A percentile compares a stretch with the other conserved stretches of the same genome.
Conservation (phyloP, 2,113 vertebrate genomes). For the Nothobranchius furzeri region DNA sequence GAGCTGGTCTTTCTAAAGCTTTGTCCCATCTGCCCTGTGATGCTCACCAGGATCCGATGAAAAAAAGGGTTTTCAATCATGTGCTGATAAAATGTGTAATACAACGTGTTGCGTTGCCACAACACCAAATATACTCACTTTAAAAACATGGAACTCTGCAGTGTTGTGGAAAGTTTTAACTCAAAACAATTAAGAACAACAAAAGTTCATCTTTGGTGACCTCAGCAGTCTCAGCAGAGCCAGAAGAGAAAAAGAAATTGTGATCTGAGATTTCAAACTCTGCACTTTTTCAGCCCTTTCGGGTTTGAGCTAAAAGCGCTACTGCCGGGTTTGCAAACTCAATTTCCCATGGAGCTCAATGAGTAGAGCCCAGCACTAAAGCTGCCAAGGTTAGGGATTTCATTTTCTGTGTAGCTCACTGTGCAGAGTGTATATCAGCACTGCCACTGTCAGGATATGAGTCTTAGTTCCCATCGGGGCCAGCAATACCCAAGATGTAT, state of each 20-base stretch:
- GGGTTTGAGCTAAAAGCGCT: constrained; percentile 31
- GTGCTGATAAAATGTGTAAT: neutral
- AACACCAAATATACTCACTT: fast-evolving
- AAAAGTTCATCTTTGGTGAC: neutral
- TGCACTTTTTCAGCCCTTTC: constrained; percentile 39
- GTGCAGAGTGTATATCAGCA: constrained; percentile 54
- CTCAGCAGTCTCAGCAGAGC: neutral
- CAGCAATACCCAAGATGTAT: constrained; percentile 50
- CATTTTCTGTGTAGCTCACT: constrained; percentile 44
- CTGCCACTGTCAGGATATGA: constrained; percentile 52
- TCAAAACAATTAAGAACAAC: neutral
- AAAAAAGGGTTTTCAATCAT: neutral
- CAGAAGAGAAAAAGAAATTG: constrained; percentile 9
- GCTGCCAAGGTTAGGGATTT: constrained; percentile 62
- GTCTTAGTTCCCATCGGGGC: constrained; percentile 44
- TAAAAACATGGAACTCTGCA: neutral
- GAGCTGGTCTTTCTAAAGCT: constrained; percentile 48
- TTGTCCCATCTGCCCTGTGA: constrained; percentile 38
- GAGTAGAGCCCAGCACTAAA: constrained; percentile 56
- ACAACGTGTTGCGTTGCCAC: neutral
- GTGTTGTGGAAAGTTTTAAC: neutral
- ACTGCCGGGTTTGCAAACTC: constrained; percentile 55
- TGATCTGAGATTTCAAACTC: constrained; percentile 40
- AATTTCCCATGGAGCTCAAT: constrained; percentile 67
- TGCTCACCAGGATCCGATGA: neutral